Percentiles rank a stretch among this genome's conserved stretches.
phyloP scores from a whole-genome alignment of 2,113 vertebrate genomes.

The Phylloscopus whistleri region DNA sequence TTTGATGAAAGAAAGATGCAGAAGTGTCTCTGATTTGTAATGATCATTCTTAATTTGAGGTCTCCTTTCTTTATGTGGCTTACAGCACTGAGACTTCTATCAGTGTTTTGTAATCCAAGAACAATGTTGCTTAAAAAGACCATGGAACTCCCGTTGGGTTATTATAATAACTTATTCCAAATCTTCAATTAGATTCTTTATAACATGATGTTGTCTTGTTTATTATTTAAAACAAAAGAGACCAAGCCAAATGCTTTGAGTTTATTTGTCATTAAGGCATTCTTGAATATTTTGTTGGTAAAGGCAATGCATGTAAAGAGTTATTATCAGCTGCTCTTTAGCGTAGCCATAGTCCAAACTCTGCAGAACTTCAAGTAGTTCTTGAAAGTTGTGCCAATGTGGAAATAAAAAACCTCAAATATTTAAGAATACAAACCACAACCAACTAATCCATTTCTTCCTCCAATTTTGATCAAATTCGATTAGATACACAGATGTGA shows the following conservation, averaged over 20 bases:
- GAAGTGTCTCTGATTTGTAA: not conserved
- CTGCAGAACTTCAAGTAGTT: not conserved
- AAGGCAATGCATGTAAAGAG: not conserved
- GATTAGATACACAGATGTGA: not conserved
- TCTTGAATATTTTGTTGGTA: not conserved
- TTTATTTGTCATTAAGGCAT: not conserved
- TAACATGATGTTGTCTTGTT: not conserved
- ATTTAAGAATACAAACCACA: not conserved
- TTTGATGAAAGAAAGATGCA: not conserved
- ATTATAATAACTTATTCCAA: not conserved
- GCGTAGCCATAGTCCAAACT: accelerated
- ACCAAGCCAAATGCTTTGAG: not conserved
- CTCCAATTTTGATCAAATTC: not conserved
- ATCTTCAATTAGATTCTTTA: not conserved
- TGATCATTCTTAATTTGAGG: not conserved
- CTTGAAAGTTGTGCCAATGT: not conserved
- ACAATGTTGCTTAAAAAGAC: not conserved
- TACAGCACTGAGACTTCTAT: not conserved
- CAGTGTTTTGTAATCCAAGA: constrained; percentile 4
- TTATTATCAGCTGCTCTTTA: not conserved
- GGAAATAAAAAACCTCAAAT: not conserved
- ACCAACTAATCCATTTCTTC: not conserved
- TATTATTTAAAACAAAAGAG: not conserved
- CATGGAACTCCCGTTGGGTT: not conserved
- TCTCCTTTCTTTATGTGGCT: not conserved